Evolutionary conservation across 1,140 invertebrate species (phyloP).

Genomic region (Zophobas morio): DNA sequence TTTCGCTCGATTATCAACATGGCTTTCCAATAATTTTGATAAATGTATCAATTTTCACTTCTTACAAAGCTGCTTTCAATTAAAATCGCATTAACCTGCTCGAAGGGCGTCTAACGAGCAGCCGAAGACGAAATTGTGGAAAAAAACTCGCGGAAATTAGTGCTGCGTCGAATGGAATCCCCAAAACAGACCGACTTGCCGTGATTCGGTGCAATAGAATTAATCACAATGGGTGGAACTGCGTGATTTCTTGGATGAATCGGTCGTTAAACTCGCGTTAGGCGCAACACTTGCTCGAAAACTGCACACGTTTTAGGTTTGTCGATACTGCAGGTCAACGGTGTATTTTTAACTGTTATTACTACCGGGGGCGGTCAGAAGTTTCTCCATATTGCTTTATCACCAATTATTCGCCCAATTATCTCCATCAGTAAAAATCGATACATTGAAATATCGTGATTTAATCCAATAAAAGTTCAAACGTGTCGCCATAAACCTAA

Average conservation of each 20-base stretch:
- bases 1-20: neutral
- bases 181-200: neutral
- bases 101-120: neutral
- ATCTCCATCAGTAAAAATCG: too few species aligned
- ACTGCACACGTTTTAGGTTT: neutral
- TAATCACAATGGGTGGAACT: neutral
- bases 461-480: too few species aligned
- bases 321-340: neutral
- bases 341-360: too few species aligned
- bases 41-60: neutral
- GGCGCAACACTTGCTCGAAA: neutral
- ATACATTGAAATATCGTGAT: too few species aligned
- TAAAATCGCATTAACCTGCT: neutral
- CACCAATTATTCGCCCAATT: too few species aligned
- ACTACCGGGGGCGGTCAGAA: too few species aligned
- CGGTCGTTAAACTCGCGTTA: neutral
- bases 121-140: too few species aligned
- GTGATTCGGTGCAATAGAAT: constrained; percentile 2
- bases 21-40: neutral
- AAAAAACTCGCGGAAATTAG: too few species aligned
- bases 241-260: constrained; percentile 2
- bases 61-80: neutral
- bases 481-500: too few species aligned
- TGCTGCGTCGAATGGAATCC: neutral
- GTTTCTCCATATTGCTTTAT: too few species aligned